Conservation (phyloP, 2,113 vertebrate genomes). For the Octodon degus region DNA sequence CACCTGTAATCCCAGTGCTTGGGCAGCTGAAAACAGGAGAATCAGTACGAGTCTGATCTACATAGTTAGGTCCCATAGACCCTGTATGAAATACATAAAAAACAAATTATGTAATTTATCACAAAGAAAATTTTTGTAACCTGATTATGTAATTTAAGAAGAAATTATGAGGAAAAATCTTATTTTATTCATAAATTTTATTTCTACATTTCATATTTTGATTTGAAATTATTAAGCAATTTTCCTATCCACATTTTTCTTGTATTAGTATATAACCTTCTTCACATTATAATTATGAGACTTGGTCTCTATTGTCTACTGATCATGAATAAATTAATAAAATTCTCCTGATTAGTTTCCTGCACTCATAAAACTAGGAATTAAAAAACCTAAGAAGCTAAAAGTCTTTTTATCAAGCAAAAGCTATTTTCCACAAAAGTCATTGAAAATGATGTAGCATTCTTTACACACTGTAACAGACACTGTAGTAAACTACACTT, state of each 20-base stretch:
- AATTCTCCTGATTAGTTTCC: constrained; percentile 60
- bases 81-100: too few relatives aligned
- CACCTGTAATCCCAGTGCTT: too few relatives aligned
- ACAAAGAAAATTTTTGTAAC: constrained; percentile 26
- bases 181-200: constrained; percentile 51
- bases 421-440: constrained; percentile 19
- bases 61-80: too few relatives aligned
- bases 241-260: constrained; percentile 29
- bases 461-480: background rate
- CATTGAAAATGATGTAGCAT: background rate
- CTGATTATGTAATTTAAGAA: constrained; percentile 28
- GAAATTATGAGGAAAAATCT: constrained; percentile 8
- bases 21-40: too few relatives aligned
- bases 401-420: constrained; percentile 20
- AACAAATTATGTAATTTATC: background rate
- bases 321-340: constrained; percentile 61
- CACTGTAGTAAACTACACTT: background rate
- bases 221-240: constrained; percentile 52
- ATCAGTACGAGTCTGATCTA: too few relatives aligned
- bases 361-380: background rate
- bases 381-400: background rate
- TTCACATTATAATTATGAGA: constrained; percentile 35
- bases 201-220: constrained; percentile 51
- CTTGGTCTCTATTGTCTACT: constrained; percentile 39
- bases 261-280: constrained; percentile 6